Base-by-base conservation (phyloP, 2,113 vertebrate genomes). In the Gasterosteus nipponicus region DNA sequence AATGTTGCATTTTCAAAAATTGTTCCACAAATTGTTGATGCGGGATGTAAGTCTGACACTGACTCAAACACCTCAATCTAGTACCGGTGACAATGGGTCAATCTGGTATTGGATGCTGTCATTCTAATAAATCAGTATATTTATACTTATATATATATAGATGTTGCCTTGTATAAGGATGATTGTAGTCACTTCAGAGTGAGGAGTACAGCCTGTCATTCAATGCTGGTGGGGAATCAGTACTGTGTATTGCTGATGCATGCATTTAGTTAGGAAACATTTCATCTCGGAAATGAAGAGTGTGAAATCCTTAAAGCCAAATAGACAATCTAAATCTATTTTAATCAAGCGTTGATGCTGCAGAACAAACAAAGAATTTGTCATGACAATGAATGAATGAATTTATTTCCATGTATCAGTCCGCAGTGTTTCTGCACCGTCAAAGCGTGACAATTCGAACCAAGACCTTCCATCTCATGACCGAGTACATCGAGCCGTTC, bases 201-300 rank as follows among this genome's bases (percentile, higher is more conserved):
- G 51, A 53, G 51, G 51, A 3, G 22, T 53, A 22, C 8, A 53
- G n/a, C 3, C 10, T 53, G 4, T 22, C 10, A 22, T 49, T 8
- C 7, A 49, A 49, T 8, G 19, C 9, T 53, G 19, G n/a, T 22
- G 11, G n/a, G 2, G 3, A 53, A 53, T 53, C 9, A 3, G n/a
- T 51, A n/a, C 19, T n/a, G 3, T n/a, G 19, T n/a, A 51, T 51
- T 51, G 49, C 19, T n/a, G 7, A 18, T 51, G 19, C n/a, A 10
- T 11, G 15, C 26, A 39, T 68, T 29, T 41, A 53, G 9, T 22
- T 11, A 38, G 11, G 56, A 42, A 6, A 53, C 54, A 6, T 56
- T 61, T 9, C 29, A 22, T 61, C 53, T 61, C 39, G 62, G 38
- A n/a, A 59, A 62, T 80, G 42, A 42, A 54, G 18, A 72, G 33